A percentile compares a stretch with the other conserved stretches of the same genome.
Evolutionary conservation across 1,140 invertebrate species (phyloP).

Genomic region (Mercenaria mercenaria): DNA sequence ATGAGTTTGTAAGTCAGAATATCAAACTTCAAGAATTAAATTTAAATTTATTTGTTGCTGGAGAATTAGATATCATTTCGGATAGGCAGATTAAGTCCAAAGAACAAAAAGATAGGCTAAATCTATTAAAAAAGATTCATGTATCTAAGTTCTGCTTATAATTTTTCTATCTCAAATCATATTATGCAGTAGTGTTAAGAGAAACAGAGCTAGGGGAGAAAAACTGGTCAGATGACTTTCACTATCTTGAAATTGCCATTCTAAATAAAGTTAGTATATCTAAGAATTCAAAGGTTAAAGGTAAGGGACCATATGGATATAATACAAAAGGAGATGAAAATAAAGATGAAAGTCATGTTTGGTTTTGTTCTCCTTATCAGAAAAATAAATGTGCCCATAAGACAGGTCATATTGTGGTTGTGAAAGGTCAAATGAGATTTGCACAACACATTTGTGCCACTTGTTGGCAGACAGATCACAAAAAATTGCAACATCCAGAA

Average conservation of each 20-base stretch:
- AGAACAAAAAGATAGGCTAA: neutral
- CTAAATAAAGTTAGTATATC: neutral
- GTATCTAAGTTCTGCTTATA: neutral
- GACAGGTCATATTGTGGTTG: neutral
- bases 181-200: neutral
- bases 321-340: neutral
- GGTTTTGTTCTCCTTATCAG: neutral
- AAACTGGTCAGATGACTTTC: neutral
- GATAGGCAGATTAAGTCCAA: neutral
- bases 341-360: neutral
- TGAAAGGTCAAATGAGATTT: neutral
- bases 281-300: neutral
- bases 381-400: neutral
- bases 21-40: neutral
- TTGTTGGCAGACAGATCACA: neutral
- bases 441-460: neutral
- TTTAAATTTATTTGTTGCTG: conserved; percentile 8
- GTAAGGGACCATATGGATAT: neutral
- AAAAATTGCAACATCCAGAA: too few species aligned
- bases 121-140: neutral
- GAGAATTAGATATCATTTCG: neutral
- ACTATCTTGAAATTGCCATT: neutral
- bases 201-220: neutral
- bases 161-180: neutral
- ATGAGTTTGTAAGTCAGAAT: neutral